Conservation (phyloP, 2,888 invertebrate genomes). For the Esperia sulphurella region DNA sequence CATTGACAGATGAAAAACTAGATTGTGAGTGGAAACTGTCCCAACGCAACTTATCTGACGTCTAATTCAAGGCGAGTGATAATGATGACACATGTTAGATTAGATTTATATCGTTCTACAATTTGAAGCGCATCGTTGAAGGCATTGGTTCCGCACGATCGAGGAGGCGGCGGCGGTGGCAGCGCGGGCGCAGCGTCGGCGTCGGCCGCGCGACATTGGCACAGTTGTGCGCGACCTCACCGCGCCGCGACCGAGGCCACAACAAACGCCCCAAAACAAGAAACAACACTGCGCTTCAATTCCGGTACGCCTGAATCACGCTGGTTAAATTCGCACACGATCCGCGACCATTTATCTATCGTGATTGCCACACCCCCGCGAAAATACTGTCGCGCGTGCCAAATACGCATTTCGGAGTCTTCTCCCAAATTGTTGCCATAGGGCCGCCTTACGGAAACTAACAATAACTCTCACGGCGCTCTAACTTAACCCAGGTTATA, state of each 20-base stretch:
- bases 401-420: slow-evolving; percentile 44
- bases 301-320: slow-evolving; percentile 70
- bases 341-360: slow-evolving; percentile 43
- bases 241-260: slow-evolving; percentile 66
- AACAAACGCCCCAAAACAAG: slow-evolving; percentile 69
- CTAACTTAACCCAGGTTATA: slow-evolving; percentile 45
- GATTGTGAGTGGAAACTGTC: too few relatives aligned
- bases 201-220: slow-evolving; percentile 66
- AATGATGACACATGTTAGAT: neutral
- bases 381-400: slow-evolving; percentile 44
- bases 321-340: slow-evolving; percentile 49
- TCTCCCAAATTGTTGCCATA: slow-evolving; percentile 23
- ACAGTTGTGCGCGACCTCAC: slow-evolving; percentile 72
- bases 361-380: slow-evolving; percentile 44
- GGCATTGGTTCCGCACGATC: slow-evolving; percentile 63
- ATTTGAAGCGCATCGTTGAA: slow-evolving; percentile 11
- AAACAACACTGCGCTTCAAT: slow-evolving; percentile 54
- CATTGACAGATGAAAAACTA: neutral
- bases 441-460: slow-evolving; percentile 25
- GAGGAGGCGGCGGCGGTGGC: slow-evolving; percentile 40
- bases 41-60: neutral
- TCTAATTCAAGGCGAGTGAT: neutral
- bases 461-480: slow-evolving; percentile 30
- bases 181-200: slow-evolving; percentile 35
- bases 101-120: slow-evolving; percentile 8